Evolutionary conservation across 2,888 invertebrate species (phyloP).

Genomic region (Leptinotarsa peninsularis): DNA sequence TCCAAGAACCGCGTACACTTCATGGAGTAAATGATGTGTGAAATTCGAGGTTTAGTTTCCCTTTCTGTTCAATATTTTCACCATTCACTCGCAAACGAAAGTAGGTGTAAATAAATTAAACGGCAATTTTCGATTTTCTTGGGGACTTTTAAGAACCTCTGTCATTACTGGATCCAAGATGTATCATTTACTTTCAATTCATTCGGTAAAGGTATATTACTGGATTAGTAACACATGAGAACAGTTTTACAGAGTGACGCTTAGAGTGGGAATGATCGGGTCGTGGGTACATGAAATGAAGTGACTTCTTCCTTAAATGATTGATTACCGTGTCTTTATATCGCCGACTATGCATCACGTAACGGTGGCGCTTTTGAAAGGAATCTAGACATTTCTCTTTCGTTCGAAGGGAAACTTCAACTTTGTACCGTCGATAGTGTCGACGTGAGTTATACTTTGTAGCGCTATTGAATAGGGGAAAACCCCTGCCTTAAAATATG

Average conservation of each 20-base stretch:
- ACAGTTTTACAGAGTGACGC: constrained; percentile 23
- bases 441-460: not conserved
- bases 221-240: constrained; percentile 38
- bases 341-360: not conserved
- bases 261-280: constrained; percentile 25
- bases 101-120: constrained; percentile 38
- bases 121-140: constrained; percentile 41
- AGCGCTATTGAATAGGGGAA: too few relatives aligned
- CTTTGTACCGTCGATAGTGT: not conserved
- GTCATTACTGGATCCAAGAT: constrained; percentile 30
- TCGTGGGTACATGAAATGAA: constrained; percentile 1
- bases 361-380: not conserved
- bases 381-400: not conserved
- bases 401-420: not conserved
- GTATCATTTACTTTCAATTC: constrained; percentile 44
- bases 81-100: constrained; percentile 34
- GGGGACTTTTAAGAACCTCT: constrained; percentile 28
- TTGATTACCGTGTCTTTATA: constrained; percentile 12
- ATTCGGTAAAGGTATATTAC: constrained; percentile 37
- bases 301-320: not conserved
- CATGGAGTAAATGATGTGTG: constrained; percentile 12
- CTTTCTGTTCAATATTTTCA: constrained; percentile 27
- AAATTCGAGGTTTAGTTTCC: constrained; percentile 26
- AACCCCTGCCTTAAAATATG: too few relatives aligned
- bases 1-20: not conserved